Evolutionary conservation across 1,140 invertebrate species (phyloP).

Genomic region (Ostrea edulis): DNA sequence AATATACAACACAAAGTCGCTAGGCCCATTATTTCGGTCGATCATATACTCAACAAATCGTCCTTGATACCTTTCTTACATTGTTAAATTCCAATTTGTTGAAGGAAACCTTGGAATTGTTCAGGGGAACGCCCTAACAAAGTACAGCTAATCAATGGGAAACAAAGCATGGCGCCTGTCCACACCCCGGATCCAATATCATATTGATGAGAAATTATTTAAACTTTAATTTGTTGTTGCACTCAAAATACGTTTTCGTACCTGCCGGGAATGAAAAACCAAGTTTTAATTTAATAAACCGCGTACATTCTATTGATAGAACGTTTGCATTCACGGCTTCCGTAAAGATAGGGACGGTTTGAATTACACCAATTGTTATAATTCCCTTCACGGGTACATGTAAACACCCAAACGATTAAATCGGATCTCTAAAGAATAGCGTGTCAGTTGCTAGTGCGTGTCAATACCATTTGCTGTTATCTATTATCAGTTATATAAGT

Average conservation of each 20-base stretch:
- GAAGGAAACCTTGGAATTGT: background rate
- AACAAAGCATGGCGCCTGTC: background rate
- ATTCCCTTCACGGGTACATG: background rate
- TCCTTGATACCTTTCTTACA: background rate
- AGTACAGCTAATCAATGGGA: background rate
- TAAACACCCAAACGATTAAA: background rate
- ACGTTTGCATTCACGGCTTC: background rate
- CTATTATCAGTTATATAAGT: too few relatives aligned
- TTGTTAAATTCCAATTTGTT: background rate
- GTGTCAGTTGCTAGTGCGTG: too few relatives aligned
- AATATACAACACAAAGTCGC: too few relatives aligned
- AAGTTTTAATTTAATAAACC: background rate
- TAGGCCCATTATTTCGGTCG: background rate
- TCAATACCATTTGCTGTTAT: too few relatives aligned
- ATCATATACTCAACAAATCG: background rate
- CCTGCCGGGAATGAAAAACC: background rate
- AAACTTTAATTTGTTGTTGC: slow-evolving; percentile 23
- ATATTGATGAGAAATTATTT: slow-evolving; percentile 14
- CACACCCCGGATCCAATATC: background rate
- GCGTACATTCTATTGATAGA: slow-evolving; percentile 2
- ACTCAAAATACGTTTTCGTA: slow-evolving; percentile 11
- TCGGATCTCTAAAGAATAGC: background rate
- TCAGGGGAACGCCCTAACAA: background rate
- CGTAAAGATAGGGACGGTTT: background rate
- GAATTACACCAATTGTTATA: background rate